Conservation (phyloP, 2,888 invertebrate species). For the Lucinisca nassula region DNA sequence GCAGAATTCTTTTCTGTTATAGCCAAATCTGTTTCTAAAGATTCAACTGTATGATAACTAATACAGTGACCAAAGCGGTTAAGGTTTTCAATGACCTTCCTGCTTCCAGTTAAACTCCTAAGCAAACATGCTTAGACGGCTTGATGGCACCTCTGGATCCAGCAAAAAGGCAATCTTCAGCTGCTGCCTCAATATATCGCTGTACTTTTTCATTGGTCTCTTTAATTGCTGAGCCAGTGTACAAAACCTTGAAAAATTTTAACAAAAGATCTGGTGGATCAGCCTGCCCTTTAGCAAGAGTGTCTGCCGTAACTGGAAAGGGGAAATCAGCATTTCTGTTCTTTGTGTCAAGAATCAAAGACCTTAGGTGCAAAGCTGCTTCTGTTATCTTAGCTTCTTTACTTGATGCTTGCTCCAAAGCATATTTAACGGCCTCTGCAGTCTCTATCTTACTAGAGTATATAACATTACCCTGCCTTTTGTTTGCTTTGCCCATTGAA, state of each 20-base stretch:
- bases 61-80: slow-evolving; percentile 51
- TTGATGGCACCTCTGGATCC: slow-evolving; percentile 20
- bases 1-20: slow-evolving; percentile 5
- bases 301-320: slow-evolving; percentile 8
- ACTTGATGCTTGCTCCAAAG: background rate
- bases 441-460: background rate
- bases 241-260: slow-evolving; percentile 4
- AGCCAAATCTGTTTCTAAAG: slow-evolving; percentile 50
- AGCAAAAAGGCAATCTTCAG: background rate
- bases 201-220: background rate
- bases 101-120: slow-evolving; percentile 53
- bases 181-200: slow-evolving; percentile 3
- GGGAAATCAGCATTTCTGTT: background rate
- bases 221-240: slow-evolving; percentile 1
- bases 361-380: background rate
- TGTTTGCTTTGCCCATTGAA: slow-evolving; percentile 18
- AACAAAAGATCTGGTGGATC: background rate
- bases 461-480: slow-evolving; percentile 16
- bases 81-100: slow-evolving; percentile 46
- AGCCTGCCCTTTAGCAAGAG: slow-evolving; percentile 3
- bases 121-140: slow-evolving; percentile 42
- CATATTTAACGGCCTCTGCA: background rate
- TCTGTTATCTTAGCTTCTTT: background rate
- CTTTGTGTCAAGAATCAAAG: background rate
- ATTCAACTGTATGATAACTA: slow-evolving; percentile 35